phyloP scores from a whole-genome alignment of 2,113 vertebrate genomes.

The Hippocampus guttulatus region DNA sequence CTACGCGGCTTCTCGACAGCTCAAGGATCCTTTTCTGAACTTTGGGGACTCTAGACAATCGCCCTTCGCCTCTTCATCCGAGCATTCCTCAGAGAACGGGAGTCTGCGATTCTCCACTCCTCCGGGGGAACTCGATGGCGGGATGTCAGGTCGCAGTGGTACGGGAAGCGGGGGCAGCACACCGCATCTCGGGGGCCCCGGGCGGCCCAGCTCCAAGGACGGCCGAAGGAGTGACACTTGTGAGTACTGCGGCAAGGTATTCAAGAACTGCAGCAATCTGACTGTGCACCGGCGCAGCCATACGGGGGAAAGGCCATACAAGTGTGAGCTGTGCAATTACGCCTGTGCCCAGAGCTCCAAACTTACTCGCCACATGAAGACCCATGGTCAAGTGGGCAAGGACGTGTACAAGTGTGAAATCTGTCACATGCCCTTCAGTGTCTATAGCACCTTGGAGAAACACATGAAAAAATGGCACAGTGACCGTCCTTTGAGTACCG shows the following conservation, averaged over 20 bases:
- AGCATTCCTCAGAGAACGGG: slow-evolving; percentile 98
- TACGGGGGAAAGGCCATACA: slow-evolving; percentile 99
- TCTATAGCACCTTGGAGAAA: slow-evolving; percentile 99
- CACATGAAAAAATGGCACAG: slow-evolving; percentile 99
- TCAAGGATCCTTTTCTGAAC: slow-evolving; percentile 98
- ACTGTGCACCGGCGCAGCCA: slow-evolving; percentile 99
- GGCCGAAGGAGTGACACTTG: slow-evolving; percentile 98
- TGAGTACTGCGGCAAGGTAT: slow-evolving; percentile 98
- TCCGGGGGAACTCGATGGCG: slow-evolving; percentile 93
- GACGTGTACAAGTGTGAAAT: slow-evolving; percentile 99
- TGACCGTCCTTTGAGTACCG: slow-evolving; percentile 98
- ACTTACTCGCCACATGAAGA: slow-evolving; percentile 99
- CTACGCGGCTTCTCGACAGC: slow-evolving; percentile 95
- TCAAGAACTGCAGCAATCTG: slow-evolving; percentile 99
- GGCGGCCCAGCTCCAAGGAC: slow-evolving; percentile 96
- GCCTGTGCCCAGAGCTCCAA: slow-evolving; percentile 99
- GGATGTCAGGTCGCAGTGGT: slow-evolving; percentile 95
- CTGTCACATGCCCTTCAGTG: slow-evolving; percentile 99
- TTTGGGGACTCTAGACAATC: slow-evolving; percentile 99
- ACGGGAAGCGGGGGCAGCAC: slow-evolving; percentile 98
- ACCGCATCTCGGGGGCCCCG: slow-evolving; percentile 92
- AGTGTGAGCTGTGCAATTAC: slow-evolving; percentile 99
- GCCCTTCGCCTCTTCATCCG: slow-evolving; percentile 96
- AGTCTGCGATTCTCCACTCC: slow-evolving; percentile 99
- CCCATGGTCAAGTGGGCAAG: slow-evolving; percentile 99